Evolutionary conservation across 1,140 invertebrate genomes (phyloP).

Genomic region (Drosophila bifasciata): DNA sequence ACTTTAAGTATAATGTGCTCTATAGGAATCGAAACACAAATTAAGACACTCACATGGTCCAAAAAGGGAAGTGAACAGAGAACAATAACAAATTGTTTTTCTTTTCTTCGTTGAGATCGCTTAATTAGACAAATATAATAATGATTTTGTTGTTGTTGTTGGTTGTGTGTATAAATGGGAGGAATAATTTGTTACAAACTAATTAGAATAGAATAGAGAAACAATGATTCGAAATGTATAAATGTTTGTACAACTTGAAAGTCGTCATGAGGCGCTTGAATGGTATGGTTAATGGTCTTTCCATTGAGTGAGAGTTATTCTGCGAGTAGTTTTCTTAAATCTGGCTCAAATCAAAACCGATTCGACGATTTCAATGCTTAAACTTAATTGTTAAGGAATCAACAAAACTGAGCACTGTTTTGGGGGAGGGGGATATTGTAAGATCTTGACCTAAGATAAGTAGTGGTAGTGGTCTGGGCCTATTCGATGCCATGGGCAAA

Average conservation of each 20-base stretch:
- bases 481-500: conserved; percentile 97
- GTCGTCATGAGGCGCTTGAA: conserved; percentile 71
- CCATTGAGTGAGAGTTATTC: conserved; percentile 24
- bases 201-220: conserved; percentile 18
- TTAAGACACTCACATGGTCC: conserved; percentile 52
- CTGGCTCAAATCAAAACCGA: conserved; percentile 34
- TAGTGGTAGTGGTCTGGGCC: conserved; percentile 33
- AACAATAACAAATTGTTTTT: conserved; percentile 52
- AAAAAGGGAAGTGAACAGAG: conserved; percentile 36
- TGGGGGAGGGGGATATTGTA: conserved; percentile 26
- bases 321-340: conserved; percentile 36
- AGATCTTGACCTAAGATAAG: conserved; percentile 48
- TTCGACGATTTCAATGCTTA: conserved; percentile 28
- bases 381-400: conserved; percentile 60
- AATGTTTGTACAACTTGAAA: conserved; percentile 64
- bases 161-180: conserved; percentile 21
- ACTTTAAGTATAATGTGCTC: conserved; percentile 54
- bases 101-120: conserved; percentile 58
- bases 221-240: conserved; percentile 39
- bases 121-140: conserved; percentile 52
- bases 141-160: conserved; percentile 20
- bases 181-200: conserved; percentile 46
- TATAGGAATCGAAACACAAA: conserved; percentile 48
- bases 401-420: conserved; percentile 76
- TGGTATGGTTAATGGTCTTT: conserved; percentile 22